Conservation (phyloP, 1,140 invertebrate species). For the Drosophila bifasciata region DNA sequence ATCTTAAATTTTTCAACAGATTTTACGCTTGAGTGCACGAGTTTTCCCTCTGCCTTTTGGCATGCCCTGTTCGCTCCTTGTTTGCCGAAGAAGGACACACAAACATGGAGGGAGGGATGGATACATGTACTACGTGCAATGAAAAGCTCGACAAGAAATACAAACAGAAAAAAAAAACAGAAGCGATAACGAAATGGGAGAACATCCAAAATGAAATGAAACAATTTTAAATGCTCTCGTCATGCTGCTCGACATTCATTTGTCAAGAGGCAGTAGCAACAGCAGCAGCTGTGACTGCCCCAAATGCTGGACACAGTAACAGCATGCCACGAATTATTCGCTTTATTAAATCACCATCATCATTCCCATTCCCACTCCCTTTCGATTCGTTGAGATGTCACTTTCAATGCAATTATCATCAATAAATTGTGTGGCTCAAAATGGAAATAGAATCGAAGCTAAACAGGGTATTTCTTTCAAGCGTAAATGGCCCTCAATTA, state of each 20-base stretch:
- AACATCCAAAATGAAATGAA: conserved; percentile 5
- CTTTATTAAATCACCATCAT: conserved; percentile 71
- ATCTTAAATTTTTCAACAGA: conserved; percentile 31
- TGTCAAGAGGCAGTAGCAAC: conserved; percentile 76
- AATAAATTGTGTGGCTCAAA: neutral
- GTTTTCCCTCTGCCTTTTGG: neutral
- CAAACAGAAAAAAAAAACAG: conserved; percentile 30
- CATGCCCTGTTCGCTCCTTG: neutral
- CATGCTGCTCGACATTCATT: conserved; percentile 74
- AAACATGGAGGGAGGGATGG: no score
- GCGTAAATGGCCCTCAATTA: conserved; percentile 19
- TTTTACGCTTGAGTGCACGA: conserved; percentile 27
- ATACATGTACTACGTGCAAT: conserved; percentile 17
- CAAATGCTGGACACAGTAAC: conserved; percentile 20
- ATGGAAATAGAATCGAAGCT: neutral
- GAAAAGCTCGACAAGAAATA: conserved; percentile 34
- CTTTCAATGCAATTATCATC: conserved; percentile 52
- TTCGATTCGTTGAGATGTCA: conserved; percentile 30
- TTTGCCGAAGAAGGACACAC: conserved; percentile 26
- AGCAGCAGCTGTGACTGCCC: conserved; percentile 32
- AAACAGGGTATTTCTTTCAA: conserved; percentile 7
- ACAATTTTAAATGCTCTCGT: conserved; percentile 69
- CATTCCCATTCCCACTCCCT: conserved; percentile 49
- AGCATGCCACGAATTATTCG: conserved; percentile 64
- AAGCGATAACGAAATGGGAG: conserved; percentile 5